Evolutionary conservation across 2,797 vertebrate species (phyloP), one percentile per base, ranked within the genome.

Genomic region (Lepus townsendii): DNA sequence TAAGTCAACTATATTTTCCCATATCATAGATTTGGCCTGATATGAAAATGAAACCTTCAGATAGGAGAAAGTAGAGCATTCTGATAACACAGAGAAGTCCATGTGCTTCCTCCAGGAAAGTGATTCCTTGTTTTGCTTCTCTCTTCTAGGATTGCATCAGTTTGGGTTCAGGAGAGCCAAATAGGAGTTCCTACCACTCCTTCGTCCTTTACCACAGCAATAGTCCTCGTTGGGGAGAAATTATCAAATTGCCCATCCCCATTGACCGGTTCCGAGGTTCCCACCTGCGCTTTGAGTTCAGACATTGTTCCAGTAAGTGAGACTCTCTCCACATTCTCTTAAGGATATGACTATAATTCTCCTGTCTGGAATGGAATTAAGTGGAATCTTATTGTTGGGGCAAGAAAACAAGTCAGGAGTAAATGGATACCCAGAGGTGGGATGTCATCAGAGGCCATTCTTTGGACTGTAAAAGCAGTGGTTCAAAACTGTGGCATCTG

Each of bases 141-240:
- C 54, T 96, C 54, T 83, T 86, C 7, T 97, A 99, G 99, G 99
- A 99, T 95, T 99, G 99, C 97, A 99, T 99, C 98, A 99, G 99
- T 98, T 98, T 99, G 98, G 99, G 99, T 90, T 99, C 99, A 0
- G 99, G 99, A 73, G 99, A 99, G 97, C 99, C 99, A 5, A 99
- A 98, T 97, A 98, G 98, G 95, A 99, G 98, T 3, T 99, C 99
- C 38, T 99, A 99, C 96, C 99, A 99, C 96, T 99, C 99, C 2
- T 99, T 99, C 5, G 99, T 99, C 94, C 99, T 99, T 50, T 99
- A 99, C 98, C 99, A 99, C 98, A 99, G 99, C 97, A 99, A 99
- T 97, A 99, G 99, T 96, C 99, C 99, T 76, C 99, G 99, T 88
- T 99, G 99, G 99, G 99, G 99, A 26, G 99, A 99, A 98, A 99